Evolutionary conservation across 2,888 invertebrate species (phyloP).

Genomic region (Agriotes lineatus): DNA sequence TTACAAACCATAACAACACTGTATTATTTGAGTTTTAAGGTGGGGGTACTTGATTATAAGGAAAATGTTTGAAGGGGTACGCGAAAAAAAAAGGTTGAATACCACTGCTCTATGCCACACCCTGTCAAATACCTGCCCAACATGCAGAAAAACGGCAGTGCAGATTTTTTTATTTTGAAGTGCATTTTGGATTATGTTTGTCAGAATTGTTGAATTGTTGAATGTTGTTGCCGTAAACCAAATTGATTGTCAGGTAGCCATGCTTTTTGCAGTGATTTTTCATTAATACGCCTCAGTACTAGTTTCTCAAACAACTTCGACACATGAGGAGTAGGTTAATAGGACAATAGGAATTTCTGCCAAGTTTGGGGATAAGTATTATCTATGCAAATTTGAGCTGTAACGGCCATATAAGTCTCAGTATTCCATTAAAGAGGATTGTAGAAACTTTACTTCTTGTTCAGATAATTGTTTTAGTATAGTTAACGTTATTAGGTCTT

Average conservation of each 20-base stretch:
- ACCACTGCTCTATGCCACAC: no score
- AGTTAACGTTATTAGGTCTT: no score
- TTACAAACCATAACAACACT: no score
- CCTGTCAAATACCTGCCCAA: neutral
- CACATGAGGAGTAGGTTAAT: neutral
- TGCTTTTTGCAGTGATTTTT: neutral
- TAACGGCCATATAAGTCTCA: neutral
- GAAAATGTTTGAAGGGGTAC: no score
- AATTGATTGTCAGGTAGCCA: neutral
- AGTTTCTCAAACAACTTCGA: slow-evolving; percentile 1
- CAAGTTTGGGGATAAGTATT: neutral
- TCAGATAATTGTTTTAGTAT: no score
- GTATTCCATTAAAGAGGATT: no score
- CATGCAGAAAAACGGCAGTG: neutral
- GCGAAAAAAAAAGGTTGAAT: no score
- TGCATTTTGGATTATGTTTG: neutral
- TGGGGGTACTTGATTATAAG: no score
- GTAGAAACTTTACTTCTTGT: no score
- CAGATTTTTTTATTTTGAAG: neutral
- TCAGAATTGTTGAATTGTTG: neutral
- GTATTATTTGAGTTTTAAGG: no score
- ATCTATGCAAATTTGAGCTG: neutral
- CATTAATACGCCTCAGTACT: neutral
- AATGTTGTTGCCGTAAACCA: neutral
- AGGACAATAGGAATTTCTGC: neutral